Conservation (phyloP, 2,797 vertebrate genomes). For the Sebastes nivosus region DNA sequence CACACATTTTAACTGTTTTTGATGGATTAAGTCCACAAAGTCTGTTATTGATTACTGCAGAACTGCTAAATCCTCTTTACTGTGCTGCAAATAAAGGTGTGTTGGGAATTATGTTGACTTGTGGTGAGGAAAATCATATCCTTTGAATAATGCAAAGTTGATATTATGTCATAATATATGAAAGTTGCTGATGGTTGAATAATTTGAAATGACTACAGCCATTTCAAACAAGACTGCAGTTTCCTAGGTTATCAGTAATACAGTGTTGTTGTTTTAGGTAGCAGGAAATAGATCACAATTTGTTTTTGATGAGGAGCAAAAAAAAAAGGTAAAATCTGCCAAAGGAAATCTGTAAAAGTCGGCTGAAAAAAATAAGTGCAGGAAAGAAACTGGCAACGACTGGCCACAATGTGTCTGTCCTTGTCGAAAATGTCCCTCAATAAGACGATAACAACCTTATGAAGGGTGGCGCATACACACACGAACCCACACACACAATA, state of each 20-base stretch:
- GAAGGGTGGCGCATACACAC: neutral
- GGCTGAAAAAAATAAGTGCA: neutral
- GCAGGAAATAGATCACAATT: constrained; percentile 48
- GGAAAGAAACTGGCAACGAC: neutral
- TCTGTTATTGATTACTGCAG: constrained; percentile 50
- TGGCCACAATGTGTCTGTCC: neutral
- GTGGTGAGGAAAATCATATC: neutral
- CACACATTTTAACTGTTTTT: constrained; percentile 63
- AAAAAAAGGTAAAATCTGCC: constrained; percentile 8
- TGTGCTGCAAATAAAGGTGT: constrained; percentile 18
- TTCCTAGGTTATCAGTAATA: constrained; percentile 73
- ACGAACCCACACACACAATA: neutral
- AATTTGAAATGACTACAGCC: constrained; percentile 26
- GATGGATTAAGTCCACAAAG: constrained; percentile 48
- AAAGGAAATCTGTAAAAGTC: constrained; percentile 36
- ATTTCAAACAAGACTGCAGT: constrained; percentile 68
- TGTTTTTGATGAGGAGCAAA: constrained; percentile 40
- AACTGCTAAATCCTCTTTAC: constrained; percentile 34
- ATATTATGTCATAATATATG: neutral
- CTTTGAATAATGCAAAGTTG: neutral
- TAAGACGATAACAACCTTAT: constrained; percentile 16
- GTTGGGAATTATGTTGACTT: neutral
- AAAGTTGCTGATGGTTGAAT: constrained; percentile 21
- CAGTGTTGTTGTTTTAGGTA: constrained; percentile 39
- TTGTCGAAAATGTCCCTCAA: neutral